Percentiles rank a stretch among this genome's conserved stretches.
Conservation (phyloP, 2,113 vertebrate genomes). For the Podarcis raffonei region DNA sequence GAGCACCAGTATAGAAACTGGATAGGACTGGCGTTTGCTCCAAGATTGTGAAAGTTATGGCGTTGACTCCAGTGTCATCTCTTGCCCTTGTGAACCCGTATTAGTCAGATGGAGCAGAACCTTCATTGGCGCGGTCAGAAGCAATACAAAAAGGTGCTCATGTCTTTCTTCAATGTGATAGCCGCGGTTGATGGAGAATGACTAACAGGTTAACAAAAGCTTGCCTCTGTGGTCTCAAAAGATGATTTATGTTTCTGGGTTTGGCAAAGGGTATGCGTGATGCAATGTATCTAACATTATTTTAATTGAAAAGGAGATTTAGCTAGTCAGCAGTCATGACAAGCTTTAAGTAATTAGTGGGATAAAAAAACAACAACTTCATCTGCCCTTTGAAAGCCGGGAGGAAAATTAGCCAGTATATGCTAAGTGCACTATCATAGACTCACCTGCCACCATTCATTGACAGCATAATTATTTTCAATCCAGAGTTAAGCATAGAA, state of each 20-base stretch:
- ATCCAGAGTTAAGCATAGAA: neutral
- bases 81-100: slow-evolving; percentile 1
- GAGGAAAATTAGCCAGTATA: slow-evolving; percentile 17
- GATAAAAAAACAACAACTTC: neutral
- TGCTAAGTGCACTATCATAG: neutral
- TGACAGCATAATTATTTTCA: slow-evolving; percentile 8
- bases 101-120: neutral
- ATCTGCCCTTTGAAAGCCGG: neutral
- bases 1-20: neutral
- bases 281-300: slow-evolving; percentile 52
- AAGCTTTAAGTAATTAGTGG: slow-evolving; percentile 30
- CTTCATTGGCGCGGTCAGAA: neutral
- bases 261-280: slow-evolving; percentile 53
- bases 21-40: neutral
- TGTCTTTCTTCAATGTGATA: neutral
- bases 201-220: slow-evolving; percentile 34
- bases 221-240: slow-evolving; percentile 36
- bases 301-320: slow-evolving; percentile 54
- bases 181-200: slow-evolving; percentile 2
- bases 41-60: neutral
- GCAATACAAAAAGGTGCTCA: neutral
- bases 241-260: slow-evolving; percentile 20
- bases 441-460: neutral
- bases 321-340: slow-evolving; percentile 52
- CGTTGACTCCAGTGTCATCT: neutral